These are phyloP conservation scores for Aricia artaxerxes DNA, from an alignment of 2,888 invertebrate genomes.

Conservation along the genomic window DNA sequence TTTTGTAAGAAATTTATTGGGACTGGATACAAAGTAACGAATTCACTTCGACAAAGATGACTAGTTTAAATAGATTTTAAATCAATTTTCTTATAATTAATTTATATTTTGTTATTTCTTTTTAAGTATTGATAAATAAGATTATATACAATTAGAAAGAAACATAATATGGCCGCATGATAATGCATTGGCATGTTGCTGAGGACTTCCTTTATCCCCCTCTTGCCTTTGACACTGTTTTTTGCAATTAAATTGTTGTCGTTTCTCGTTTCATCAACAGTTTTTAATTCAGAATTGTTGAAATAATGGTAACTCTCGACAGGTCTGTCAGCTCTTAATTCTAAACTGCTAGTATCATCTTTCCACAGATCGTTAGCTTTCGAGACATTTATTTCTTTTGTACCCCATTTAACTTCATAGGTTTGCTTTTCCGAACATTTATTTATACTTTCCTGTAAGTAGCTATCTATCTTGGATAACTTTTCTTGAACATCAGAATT, in stretches of 20 bases:
- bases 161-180: constrained; percentile 75
- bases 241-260: constrained; percentile 49
- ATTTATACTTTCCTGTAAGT: constrained; percentile 70
- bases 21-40: constrained; percentile 38
- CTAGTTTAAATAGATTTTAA: constrained; percentile 55
- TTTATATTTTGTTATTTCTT: constrained; percentile 60
- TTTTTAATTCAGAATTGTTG: constrained; percentile 30
- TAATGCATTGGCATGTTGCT: constrained; percentile 77
- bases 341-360: neutral
- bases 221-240: constrained; percentile 61
- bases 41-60: constrained; percentile 53
- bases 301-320: constrained; percentile 31
- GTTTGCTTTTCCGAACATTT: constrained; percentile 54
- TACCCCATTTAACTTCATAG: constrained; percentile 27
- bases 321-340: constrained; percentile 38
- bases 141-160: constrained; percentile 77
- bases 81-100: constrained; percentile 32
- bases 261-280: constrained; percentile 40
- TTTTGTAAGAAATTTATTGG: constrained; percentile 29
- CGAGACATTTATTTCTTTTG: constrained; percentile 5
- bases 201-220: constrained; percentile 63
- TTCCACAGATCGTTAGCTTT: constrained; percentile 13
- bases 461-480: constrained; percentile 67
- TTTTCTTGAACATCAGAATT: constrained; percentile 66
- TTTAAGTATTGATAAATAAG: constrained; percentile 75